Base-by-base conservation (phyloP, 2,888 invertebrate genomes). In the Pardosa pseudoannulata region DNA sequence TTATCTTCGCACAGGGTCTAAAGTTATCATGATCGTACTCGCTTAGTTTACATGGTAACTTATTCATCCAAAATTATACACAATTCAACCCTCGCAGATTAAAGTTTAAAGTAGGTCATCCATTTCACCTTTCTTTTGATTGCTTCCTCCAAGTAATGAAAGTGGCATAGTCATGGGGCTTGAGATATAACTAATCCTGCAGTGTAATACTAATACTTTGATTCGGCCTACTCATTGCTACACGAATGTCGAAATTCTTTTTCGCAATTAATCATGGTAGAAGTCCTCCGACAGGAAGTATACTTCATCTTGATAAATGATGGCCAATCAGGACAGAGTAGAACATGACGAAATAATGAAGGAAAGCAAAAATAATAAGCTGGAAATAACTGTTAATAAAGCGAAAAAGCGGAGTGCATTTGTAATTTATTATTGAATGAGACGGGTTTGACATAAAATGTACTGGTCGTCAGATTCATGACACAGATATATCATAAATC, bases 271-370 rank as follows among this genome's bases (percentile, higher is more conserved):
- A 56, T 56, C 56, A 56, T 56, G 56, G 23, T 23, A 23, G 56
- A 56, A 56, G 23, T 56, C 56, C 56, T 23, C 23, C 23, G 56
- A 56, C 56, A 23, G 56, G 56, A 56, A 56, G 56, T 56, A 23
- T 23, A 56, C 56, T 56, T 56, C 56, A 56, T 19, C 23, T 56
- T 56, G 56, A 56, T 56, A 56, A 56, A 56, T 56, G 56, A 56
- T 56, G 56, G 23, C 56, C 56, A 56, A 56, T 56, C 56, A 56
- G 56, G 16, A 56, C 23, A 56, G 56, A 56, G 56, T 23, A 56
- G 56, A 56, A 56, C 56, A 56, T 56, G 56, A 56, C 56, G 56
- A 56, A 56, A 56, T 56, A 56, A 56, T 56, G 56, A 56, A 56
- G 23, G 56, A 23, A 56, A 23, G 16, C 56, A 56, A 56, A 56